Base-by-base conservation (phyloP, 2,113 vertebrate genomes). In the Cyprinus carpio region DNA sequence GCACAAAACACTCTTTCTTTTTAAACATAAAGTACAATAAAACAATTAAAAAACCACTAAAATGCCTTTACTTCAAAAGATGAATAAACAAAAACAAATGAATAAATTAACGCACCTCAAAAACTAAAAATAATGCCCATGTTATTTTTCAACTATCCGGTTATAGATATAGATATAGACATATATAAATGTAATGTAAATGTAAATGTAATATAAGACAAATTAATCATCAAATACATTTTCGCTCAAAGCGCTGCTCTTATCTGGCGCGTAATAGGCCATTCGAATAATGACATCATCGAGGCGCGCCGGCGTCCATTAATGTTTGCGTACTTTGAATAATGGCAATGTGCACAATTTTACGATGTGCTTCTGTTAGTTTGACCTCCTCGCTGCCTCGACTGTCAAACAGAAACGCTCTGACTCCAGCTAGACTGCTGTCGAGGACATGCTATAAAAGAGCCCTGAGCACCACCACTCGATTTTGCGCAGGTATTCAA, bases 271-370 rank as follows among this genome's bases (percentile, higher is more conserved):
- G 27, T 40, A 18, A 18, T 13, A 40, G 20, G 37, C 20, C 0
- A 9, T 54, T 34, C 34, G 67, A 27, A 15, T 29, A 12, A 74
- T 86, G 87, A 86, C 87, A 62, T 81, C 15, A 76, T 56, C 46
- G 27, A 67, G 11, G 75, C 43, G 81, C 86, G 86, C 56, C 46
- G 65, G n/a, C 11, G 87, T 77, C 87, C 40, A 18, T 15, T 82
- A 15, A 49, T 74, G 65, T 78, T 5, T 13, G 81, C 87, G 85
- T 87, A 60, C 82, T 6, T 34, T 29, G 51, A 89, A 92, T 92
- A 1, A 95, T 95, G 94, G 93, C 94, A 75, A 89, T 90, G 64
- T 88, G 90, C 85, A 86, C 83, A 82, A 65, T 94, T 1, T 0
- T 95, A 49, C 92, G 94, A 56, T 91, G 91, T 49, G 25, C 90